These are phyloP conservation scores for Brachionus rubens DNA, from an alignment of 1,140 invertebrate species.

Conservation along the genomic window DNA sequence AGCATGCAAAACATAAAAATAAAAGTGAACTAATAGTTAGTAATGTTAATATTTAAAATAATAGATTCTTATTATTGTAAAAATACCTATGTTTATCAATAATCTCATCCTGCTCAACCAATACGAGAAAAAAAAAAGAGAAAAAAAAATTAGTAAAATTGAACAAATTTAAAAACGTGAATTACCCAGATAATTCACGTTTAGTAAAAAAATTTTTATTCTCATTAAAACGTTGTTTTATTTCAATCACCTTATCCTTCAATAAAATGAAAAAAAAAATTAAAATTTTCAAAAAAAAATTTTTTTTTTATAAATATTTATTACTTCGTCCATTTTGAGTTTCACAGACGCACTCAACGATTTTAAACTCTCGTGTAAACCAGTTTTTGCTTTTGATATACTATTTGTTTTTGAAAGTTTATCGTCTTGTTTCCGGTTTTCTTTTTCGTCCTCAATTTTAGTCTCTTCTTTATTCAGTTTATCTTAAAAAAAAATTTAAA, in stretches of 20 bases:
- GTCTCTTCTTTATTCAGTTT: too few relatives aligned
- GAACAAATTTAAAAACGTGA: slow-evolving; percentile 14
- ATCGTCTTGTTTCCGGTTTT: background rate
- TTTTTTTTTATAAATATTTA: background rate
- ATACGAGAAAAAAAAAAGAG: background rate
- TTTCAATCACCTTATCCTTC: slow-evolving; percentile 34
- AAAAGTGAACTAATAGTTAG: too few relatives aligned
- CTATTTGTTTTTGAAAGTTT: background rate
- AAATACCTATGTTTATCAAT: slow-evolving; percentile 26
- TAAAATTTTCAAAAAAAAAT: background rate
- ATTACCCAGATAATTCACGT: slow-evolving; percentile 39
- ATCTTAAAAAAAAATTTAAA: background rate
- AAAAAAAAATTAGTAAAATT: slow-evolving; percentile 5
- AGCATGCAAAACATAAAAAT: too few relatives aligned
- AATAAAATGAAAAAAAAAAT: background rate
- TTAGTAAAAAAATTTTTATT: slow-evolving; percentile 10
- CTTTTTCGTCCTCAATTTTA: background rate
- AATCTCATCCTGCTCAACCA: background rate
- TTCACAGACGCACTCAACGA: slow-evolving; percentile 14
- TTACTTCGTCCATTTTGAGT: slow-evolving; percentile 41
- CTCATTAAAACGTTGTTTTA: background rate
- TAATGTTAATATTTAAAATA: too few relatives aligned
- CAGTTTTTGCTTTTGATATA: background rate
- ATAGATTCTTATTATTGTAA: too few relatives aligned
- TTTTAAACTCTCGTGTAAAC: slow-evolving; percentile 39